Evolutionary conservation across 2,888 invertebrate genomes (phyloP), one percentile per base, ranked within the genome.

Genomic region (Tenthredo scrophulariae): DNA sequence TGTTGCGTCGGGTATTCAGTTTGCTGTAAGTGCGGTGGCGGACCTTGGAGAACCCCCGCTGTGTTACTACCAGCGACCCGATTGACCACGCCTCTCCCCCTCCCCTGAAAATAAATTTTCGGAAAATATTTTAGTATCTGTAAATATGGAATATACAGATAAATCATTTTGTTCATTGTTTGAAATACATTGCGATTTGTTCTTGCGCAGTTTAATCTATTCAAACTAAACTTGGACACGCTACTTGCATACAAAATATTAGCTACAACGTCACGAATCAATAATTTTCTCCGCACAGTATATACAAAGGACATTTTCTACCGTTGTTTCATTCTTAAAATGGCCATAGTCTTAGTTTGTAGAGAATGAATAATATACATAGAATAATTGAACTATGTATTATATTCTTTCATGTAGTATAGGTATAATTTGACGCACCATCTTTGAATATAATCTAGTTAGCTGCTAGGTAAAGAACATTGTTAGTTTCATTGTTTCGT

Each of bases 11-110:
- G 89, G 75, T 90, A 92, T 80, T 91, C 91, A 83, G 89, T 89
- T 85, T 88, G 89, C 70, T 91, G 90, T 84, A 85, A 50, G 29
- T 83, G 86, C 75, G 74, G 77, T 92, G 88, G 91, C 94, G 91
- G 89, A 92, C 94, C 92, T 93, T 93, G 93, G 91, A 94, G 93
- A 94, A 94, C 95, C 94, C 94, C 95, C 93, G 95, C 95, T 94
- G 95, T 95, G 95, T 95, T 95, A 95, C 90, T 93, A 95, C 93
- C 94, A 95, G 94, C 94, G 92, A 89, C 92, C 91, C 93, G 94
- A 93, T 93, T 94, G 94, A 93, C 94, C 94, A 93, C 94, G 94
- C 95, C 94, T 95, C 94, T 95, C 95, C 94, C 95, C 94, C 94
- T 95, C 95, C 94, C 95, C 95, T 95, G 94, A 72, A 92, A 93